Evolutionary conservation across 2,797 vertebrate genomes (phyloP).

Genomic region (Pogonophryne albipinna): DNA sequence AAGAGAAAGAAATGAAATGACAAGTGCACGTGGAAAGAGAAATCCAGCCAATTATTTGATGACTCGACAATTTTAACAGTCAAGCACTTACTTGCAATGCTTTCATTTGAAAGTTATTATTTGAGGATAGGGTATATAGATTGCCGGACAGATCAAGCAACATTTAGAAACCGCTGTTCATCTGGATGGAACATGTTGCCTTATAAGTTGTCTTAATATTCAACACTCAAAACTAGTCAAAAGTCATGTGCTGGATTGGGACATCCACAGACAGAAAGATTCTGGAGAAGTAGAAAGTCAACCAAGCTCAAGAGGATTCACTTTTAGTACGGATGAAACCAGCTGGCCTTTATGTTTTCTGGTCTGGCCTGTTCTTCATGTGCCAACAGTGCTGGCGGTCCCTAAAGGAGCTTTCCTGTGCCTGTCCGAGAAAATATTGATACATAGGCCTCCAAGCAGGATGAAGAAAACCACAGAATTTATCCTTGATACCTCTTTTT

Average conservation of each 20-base stretch:
- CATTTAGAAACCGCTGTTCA: not conserved
- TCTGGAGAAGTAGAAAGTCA: slow-evolving; percentile 35
- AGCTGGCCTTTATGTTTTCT: slow-evolving; percentile 69
- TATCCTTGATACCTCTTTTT: slow-evolving; percentile 48
- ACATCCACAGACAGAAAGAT: slow-evolving; percentile 39
- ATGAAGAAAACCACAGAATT: slow-evolving; percentile 47
- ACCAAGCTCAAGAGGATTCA: slow-evolving; percentile 54
- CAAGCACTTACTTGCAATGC: not conserved
- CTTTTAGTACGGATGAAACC: slow-evolving; percentile 63
- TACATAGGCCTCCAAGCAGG: slow-evolving; percentile 50
- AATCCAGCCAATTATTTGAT: not conserved
- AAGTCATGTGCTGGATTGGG: slow-evolving; percentile 22
- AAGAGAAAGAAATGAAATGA: slow-evolving; percentile 9
- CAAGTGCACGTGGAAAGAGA: not conserved
- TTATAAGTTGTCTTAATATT: not conserved
- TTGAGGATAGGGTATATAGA: no score
- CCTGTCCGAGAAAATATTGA: slow-evolving; percentile 62
- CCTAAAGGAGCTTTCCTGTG: slow-evolving; percentile 44
- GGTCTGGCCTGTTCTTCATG: slow-evolving; percentile 60
- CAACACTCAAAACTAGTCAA: slow-evolving; percentile 18
- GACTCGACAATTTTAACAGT: no score
- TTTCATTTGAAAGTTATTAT: not conserved
- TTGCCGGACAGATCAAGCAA: not conserved
- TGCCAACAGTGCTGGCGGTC: slow-evolving; percentile 69
- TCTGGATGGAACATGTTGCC: not conserved